These are phyloP conservation scores for Lota lota DNA, from an alignment of 2,113 vertebrate genomes.

Conservation along the genomic window DNA sequence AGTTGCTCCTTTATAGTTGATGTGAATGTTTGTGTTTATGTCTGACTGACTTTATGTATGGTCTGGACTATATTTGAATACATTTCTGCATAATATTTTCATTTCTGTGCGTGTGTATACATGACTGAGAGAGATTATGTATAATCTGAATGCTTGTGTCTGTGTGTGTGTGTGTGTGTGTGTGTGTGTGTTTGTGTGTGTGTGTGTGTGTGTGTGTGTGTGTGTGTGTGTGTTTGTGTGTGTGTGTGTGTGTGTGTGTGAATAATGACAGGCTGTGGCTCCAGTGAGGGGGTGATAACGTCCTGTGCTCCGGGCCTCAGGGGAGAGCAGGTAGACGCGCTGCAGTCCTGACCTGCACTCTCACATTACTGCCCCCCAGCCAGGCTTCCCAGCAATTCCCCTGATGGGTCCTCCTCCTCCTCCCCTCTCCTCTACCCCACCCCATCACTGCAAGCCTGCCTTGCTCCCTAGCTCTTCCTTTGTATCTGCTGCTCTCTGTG, in stretches of 20 bases:
- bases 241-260: conserved; percentile 50
- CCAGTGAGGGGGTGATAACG: conserved; percentile 90
- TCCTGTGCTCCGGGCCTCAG: conserved; percentile 79
- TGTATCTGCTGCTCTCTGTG: conserved; percentile 36
- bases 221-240: conserved; percentile 23
- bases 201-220: conserved; percentile 13
- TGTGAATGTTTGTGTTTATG: not conserved
- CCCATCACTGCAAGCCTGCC: conserved; percentile 65
- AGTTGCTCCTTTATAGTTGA: not conserved
- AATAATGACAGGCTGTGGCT: conserved; percentile 88
- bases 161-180: conserved; percentile 9
- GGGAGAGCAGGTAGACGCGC: conserved; percentile 94
- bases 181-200: conserved; percentile 8
- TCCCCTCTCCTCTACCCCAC: conserved; percentile 70
- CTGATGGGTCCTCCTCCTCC: not conserved
- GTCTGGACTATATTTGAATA: conserved; percentile 5
- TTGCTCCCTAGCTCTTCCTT: conserved; percentile 24
- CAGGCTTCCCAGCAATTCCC: conserved; percentile 80
- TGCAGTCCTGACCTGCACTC: conserved; percentile 89
- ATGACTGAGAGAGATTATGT: not conserved
- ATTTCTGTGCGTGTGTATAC: not conserved
- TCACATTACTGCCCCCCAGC: conserved; percentile 90
- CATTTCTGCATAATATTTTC: not conserved
- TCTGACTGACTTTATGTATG: conserved; percentile 16
- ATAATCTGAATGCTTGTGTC: not conserved